phyloP scores from a whole-genome alignment of 2,113 vertebrate species.

The Thermophis baileyi region DNA sequence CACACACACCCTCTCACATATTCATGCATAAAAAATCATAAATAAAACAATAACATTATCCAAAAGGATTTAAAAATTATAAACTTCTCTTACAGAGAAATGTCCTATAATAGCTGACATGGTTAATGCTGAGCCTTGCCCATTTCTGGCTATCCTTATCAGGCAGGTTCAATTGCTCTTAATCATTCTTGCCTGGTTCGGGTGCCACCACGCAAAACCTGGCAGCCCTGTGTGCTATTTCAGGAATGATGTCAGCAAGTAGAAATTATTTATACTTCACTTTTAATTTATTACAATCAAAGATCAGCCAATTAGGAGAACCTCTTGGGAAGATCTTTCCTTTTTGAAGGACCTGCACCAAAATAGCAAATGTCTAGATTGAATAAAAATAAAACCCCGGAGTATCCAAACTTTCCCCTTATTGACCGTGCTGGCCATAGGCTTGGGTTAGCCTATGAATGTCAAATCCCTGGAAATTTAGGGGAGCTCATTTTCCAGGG shows the following conservation, averaged over 20 bases:
- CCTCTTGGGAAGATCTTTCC: background rate
- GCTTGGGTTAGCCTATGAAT: background rate
- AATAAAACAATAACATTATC: background rate
- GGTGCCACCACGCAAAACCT: background rate
- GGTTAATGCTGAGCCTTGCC: background rate
- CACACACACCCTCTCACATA: background rate
- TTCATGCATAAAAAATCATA: background rate
- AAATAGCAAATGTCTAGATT: background rate
- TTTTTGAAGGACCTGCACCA: background rate
- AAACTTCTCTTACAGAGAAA: background rate
- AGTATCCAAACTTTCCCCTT: background rate
- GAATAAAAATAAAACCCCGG: background rate
- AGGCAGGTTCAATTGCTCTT: background rate
- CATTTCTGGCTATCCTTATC: background rate
- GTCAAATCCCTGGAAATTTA: background rate
- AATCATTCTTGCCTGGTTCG: background rate
- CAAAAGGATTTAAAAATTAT: background rate
- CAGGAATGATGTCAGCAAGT: background rate
- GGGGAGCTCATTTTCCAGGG: background rate
- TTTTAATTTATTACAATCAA: background rate
- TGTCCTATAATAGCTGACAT: background rate
- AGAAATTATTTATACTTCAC: background rate
- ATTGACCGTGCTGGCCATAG: background rate
- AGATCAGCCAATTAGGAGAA: background rate
- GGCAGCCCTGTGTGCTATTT: background rate